Evolutionary conservation across 2,888 invertebrate genomes (phyloP), one percentile per base, ranked within the genome.

Genomic region (Bellardia pandia): DNA sequence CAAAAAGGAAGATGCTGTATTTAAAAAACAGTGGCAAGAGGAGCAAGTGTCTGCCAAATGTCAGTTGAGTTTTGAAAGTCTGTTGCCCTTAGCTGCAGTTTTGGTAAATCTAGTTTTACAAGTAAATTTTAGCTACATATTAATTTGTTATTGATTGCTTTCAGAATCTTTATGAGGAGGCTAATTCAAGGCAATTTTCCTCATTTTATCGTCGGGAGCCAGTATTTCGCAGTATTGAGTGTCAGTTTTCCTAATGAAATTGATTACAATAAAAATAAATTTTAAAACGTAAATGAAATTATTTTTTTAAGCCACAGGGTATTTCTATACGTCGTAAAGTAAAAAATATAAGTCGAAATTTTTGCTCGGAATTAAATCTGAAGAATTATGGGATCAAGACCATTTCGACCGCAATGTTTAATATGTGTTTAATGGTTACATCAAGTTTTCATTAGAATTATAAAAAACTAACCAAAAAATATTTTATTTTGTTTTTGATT

Each of bases 181-280:
- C 85, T 3, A 75, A 56, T 78, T 81, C 77, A 13, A 72, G 86
- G 1, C 76, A 74, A 56, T 87, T 84, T 77, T 87, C 84, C 23
- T 85, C 81, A 11, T 85, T 64, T 40, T 81, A 85, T 85, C 84
- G 81, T 0, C 81, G 77, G 14, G 84, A 85, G 37, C 87, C 87
- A 4, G 87, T 87, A 16, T 74, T 87, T 71, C 87, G 87, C 42
- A 87, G 81, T 68, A 85, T 87, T 64, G 87, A 87, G 58, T 87
- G 85, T 16, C 60, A 69, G n/a, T 62, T 37, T 37, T 5, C 3
- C 5, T 40, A 37, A 14, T n/a, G 37, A 37, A 62, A 40, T n/a
- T n/a, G 37, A 62, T 4, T 2, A 58, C 3, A 40, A 37, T 6
- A 14, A 60, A 56, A 56, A 45, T 37, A 37, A 4, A 37, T 37